phyloP scores from a whole-genome alignment of 1,140 invertebrate species.

The Calosoma granatense region DNA sequence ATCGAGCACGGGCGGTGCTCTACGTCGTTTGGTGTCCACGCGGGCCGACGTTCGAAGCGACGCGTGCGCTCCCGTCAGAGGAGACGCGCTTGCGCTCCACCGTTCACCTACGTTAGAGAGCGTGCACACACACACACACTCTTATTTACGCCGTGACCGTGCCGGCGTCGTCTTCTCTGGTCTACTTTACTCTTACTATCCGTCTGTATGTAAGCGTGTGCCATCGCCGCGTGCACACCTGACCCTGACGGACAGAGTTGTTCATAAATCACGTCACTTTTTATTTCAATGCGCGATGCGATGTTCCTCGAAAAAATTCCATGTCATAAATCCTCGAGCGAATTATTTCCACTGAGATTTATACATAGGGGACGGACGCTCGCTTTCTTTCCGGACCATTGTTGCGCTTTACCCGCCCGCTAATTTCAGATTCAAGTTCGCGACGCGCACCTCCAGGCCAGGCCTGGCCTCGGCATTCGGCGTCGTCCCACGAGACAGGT shows the following conservation, averaged over 20 bases:
- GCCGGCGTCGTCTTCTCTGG: no score
- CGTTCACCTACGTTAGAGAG: constrained; percentile 16
- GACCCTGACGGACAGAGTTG: constrained; percentile 17
- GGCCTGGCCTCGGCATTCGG: neutral
- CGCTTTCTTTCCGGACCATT: neutral
- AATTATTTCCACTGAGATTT: neutral
- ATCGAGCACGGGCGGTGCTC: constrained; percentile 27
- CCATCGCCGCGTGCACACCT: constrained; percentile 25
- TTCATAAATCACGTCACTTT: constrained; percentile 17
- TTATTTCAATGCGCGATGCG: neutral
- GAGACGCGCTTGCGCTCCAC: no score
- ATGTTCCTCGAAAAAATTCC: constrained; percentile 1
- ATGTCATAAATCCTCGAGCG: neutral
- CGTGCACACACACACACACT: constrained; percentile 19
- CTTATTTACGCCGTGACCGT: neutral
- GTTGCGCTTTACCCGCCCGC: neutral
- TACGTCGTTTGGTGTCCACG: constrained; percentile 23
- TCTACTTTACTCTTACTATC: constrained; percentile 15
- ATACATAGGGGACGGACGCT: neutral
- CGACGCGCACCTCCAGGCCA: neutral
- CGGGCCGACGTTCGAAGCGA: constrained; percentile 23
- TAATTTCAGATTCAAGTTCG: neutral
- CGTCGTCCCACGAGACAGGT: neutral
- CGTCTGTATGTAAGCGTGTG: no score
- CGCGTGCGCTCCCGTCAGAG: no score